Percentiles rank a stretch among this genome's conserved stretches.
These are phyloP conservation scores for Heteractis magnifica DNA, from an alignment of 92 coral and sea anemone genomes.

Conservation along the genomic window DNA sequence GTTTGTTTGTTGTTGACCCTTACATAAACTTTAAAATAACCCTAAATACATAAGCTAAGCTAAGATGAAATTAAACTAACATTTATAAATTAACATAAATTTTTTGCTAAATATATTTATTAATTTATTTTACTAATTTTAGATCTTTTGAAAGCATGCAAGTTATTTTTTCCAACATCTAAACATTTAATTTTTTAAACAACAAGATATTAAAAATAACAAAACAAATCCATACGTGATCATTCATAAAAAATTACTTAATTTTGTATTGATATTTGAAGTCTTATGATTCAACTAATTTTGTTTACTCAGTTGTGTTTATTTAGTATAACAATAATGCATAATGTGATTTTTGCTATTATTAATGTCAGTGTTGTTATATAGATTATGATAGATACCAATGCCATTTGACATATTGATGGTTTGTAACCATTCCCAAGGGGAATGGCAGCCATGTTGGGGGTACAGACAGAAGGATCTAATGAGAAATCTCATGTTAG, in stretches of 20 bases:
- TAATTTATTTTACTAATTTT: neutral
- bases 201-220: neutral
- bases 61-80: conserved; percentile 4
- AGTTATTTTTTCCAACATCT: neutral
- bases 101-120: neutral
- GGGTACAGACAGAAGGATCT: too few relatives aligned
- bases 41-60: neutral
- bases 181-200: neutral
- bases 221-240: neutral
- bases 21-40: conserved; percentile 6
- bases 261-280: too few relatives aligned
- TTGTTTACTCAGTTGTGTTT: too few relatives aligned
- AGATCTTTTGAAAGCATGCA: neutral
- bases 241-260: neutral
- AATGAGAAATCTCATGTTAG: too few relatives aligned
- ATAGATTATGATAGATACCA: too few relatives aligned
- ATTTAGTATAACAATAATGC: too few relatives aligned
- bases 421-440: too few relatives aligned
- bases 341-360: too few relatives aligned
- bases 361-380: too few relatives aligned
- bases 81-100: neutral
- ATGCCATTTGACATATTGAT: too few relatives aligned
- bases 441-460: too few relatives aligned
- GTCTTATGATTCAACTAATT: too few relatives aligned
- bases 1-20: conserved; percentile 1